These are phyloP conservation scores for Sebastes minor DNA, from an alignment of 2,797 vertebrate species.

Conservation along the genomic window DNA sequence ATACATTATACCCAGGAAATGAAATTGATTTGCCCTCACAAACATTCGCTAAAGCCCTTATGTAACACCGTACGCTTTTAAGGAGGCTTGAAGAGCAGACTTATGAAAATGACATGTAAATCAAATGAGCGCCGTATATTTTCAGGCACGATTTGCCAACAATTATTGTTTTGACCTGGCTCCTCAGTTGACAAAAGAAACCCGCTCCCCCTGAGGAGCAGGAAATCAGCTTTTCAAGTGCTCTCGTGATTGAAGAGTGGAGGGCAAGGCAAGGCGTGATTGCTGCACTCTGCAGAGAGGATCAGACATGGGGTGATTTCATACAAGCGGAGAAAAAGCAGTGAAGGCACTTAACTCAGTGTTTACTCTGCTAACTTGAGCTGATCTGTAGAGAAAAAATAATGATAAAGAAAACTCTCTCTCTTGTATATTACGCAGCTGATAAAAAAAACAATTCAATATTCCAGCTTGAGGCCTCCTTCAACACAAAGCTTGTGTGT, in stretches of 20 bases:
- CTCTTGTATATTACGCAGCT: background rate
- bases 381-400: conserved; percentile 3
- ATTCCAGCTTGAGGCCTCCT: background rate
- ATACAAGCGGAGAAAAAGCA: conserved; percentile 51
- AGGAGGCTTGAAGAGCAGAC: conserved; percentile 53
- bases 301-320: conserved; percentile 65
- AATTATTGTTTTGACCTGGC: conserved; percentile 81
- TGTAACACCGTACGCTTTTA: conserved; percentile 26
- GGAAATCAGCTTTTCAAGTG: conserved; percentile 80
- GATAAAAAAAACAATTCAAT: background rate
- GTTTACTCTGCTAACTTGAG: conserved; percentile 32
- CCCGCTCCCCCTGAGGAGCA: conserved; percentile 75
- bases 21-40: conserved; percentile 66
- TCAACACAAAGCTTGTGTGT: background rate
- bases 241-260: conserved; percentile 78
- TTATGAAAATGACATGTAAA: conserved; percentile 74
- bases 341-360: conserved; percentile 38
- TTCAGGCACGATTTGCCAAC: conserved; percentile 68
- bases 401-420: conserved; percentile 1
- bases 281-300: conserved; percentile 67
- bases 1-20: conserved; percentile 40
- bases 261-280: conserved; percentile 75
- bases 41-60: conserved; percentile 51
- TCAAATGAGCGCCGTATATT: conserved; percentile 71
- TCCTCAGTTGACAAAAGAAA: conserved; percentile 76